Conservation (phyloP, 1,140 invertebrate genomes). For the Drosophila sulfurigaster region DNA sequence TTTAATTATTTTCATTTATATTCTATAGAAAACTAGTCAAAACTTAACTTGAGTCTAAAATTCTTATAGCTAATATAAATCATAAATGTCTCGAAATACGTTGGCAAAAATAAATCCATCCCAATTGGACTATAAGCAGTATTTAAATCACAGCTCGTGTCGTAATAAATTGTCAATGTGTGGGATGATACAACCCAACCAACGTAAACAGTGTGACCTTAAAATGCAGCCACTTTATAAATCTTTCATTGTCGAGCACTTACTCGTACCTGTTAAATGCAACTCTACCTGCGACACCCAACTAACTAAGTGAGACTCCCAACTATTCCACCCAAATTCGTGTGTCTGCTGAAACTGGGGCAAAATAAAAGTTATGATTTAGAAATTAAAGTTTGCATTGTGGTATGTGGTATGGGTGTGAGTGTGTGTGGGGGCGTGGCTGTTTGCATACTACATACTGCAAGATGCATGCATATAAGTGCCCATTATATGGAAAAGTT, state of each 20-base stretch:
- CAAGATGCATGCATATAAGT: constrained; percentile 2
- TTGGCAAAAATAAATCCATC: no score
- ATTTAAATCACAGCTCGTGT: no score
- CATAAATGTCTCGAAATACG: no score
- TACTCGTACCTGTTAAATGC: constrained; percentile 18
- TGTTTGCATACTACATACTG: constrained; percentile 22
- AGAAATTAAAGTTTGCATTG: constrained; percentile 74
- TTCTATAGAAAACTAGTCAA: no score
- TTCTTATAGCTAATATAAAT: no score
- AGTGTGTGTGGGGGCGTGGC: constrained; percentile 17
- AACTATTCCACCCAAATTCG: background rate
- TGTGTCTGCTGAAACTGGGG: constrained; percentile 48
- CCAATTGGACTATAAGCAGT: no score
- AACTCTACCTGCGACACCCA: constrained; percentile 11
- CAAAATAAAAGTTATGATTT: constrained; percentile 75
- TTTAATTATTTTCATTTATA: no score
- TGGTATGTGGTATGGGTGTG: constrained; percentile 31
- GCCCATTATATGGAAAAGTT: constrained; percentile 32
- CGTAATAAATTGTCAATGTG: no score
- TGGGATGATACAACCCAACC: no score
- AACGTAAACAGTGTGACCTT: constrained; percentile 3
- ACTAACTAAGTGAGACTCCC: background rate
- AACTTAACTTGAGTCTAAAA: no score
- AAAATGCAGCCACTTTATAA: constrained; percentile 4
- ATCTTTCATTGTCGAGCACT: constrained; percentile 38